phyloP scores from a whole-genome alignment of 2,888 invertebrate species.

The Apantesis nais region DNA sequence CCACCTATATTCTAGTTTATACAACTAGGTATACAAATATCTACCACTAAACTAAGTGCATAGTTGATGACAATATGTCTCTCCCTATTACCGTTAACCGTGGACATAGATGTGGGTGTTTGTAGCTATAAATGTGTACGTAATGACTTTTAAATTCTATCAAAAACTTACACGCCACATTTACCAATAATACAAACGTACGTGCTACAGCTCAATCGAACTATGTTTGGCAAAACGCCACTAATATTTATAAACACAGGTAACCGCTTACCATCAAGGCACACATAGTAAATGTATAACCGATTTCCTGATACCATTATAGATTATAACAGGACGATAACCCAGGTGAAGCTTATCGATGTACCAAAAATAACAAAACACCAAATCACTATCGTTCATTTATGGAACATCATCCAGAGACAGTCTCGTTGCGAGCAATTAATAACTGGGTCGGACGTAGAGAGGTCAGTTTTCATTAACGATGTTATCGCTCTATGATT shows the following conservation, averaged over 20 bases:
- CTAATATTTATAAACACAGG: background rate
- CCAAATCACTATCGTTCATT: slow-evolving; percentile 8
- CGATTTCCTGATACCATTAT: background rate
- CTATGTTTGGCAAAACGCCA: background rate
- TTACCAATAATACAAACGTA: background rate
- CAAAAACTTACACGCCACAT: background rate
- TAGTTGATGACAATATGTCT: no score
- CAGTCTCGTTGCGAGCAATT: slow-evolving; percentile 53
- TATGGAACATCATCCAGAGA: slow-evolving; percentile 24
- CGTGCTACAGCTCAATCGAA: background rate
- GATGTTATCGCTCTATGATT: slow-evolving; percentile 73
- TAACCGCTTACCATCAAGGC: background rate
- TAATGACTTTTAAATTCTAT: background rate
- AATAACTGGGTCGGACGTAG: slow-evolving; percentile 76
- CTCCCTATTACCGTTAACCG: no score
- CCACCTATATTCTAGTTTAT: no score
- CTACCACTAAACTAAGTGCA: no score
- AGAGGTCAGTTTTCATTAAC: slow-evolving; percentile 79
- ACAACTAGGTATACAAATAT: no score
- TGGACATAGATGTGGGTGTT: no score
- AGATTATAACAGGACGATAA: background rate
- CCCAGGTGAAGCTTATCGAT: background rate
- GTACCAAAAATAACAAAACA: background rate
- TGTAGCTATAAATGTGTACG: background rate
- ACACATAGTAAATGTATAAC: background rate